phyloP scores from a whole-genome alignment of 2,113 vertebrate genomes.

The Salvator merianae region DNA sequence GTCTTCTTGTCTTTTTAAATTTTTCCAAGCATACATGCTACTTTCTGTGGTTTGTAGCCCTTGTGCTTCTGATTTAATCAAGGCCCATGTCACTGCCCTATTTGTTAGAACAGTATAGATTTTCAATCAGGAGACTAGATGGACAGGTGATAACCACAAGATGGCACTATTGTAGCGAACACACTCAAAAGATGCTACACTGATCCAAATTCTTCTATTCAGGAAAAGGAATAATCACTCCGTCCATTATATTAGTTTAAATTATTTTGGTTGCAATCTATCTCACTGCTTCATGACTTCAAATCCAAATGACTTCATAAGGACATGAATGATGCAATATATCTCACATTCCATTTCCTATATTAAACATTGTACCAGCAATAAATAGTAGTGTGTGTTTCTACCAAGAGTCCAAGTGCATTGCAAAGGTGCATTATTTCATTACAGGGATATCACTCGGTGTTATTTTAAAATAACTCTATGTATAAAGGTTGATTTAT shows the following conservation, averaged over 20 bases:
- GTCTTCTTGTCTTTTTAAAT: no score
- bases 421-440: background rate
- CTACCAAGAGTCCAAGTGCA: background rate
- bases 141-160: constrained; percentile 41
- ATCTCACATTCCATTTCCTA: background rate
- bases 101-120: background rate
- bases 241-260: background rate
- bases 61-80: no score
- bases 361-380: background rate
- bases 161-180: constrained; percentile 48
- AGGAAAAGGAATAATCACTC: background rate
- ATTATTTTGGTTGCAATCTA: background rate
- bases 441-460: background rate
- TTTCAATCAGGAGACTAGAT: constrained; percentile 33
- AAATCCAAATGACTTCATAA: background rate
- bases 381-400: background rate
- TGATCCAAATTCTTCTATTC: constrained; percentile 40
- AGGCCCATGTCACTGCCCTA: no score
- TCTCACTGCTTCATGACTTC: background rate
- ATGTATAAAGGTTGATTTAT: no score
- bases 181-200: background rate
- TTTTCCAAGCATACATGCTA: no score
- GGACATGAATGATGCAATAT: background rate
- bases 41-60: no score
- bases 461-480: background rate